phyloP scores from a whole-genome alignment of 2,797 vertebrate species.

The Sebastes trivittatus region DNA sequence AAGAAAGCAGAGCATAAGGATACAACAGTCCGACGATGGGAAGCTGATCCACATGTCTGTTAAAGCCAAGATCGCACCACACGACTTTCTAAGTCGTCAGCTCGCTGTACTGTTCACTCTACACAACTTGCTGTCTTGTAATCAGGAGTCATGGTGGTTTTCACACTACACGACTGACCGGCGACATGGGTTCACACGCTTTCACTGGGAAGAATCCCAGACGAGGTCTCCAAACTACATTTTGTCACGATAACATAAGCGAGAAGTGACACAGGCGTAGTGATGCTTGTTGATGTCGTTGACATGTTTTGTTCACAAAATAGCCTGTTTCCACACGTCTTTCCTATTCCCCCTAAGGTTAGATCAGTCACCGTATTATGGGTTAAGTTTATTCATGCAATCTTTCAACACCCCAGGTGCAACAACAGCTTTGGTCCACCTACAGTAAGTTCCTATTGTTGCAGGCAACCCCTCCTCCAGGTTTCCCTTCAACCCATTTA shows the following conservation, averaged over 20 bases:
- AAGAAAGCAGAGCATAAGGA: not conserved
- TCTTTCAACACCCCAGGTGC: not conserved
- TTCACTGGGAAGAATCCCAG: too few species aligned
- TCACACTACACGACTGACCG: not conserved
- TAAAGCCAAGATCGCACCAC: too few species aligned
- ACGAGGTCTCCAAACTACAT: not conserved
- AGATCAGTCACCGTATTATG: not conserved
- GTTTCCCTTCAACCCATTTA: too few species aligned
- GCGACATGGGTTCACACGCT: too few species aligned
- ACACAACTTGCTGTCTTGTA: too few species aligned
- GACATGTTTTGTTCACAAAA: too few species aligned
- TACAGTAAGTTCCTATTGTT: not conserved
- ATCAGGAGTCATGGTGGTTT: not conserved
- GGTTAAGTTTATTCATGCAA: not conserved
- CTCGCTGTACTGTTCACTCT: not conserved
- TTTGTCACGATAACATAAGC: not conserved
- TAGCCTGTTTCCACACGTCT: not conserved
- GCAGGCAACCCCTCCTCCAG: not conserved
- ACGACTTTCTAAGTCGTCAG: not conserved
- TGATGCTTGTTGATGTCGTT: not conserved
- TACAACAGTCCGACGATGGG: not conserved
- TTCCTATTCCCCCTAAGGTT: not conserved
- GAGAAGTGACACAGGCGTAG: not conserved
- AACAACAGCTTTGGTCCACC: not conserved
- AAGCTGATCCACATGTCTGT: constrained; percentile 5